Percentiles rank a stretch among this genome's conserved stretches.
phyloP scores from a whole-genome alignment of 2,113 vertebrate genomes.

The Sialia sialis region DNA sequence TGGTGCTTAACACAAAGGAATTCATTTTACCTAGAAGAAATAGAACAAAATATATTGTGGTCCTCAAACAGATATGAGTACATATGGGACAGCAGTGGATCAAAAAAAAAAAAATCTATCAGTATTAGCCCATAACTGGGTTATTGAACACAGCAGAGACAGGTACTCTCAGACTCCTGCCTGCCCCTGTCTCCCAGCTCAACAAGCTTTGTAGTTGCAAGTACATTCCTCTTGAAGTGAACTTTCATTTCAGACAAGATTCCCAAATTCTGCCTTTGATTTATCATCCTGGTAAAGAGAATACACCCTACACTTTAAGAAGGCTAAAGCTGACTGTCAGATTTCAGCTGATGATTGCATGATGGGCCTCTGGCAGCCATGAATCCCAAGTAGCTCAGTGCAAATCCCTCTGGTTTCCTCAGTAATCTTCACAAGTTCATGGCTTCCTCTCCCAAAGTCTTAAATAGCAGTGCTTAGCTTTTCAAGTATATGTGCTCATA shows the following conservation, averaged over 20 bases:
- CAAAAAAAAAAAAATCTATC: neutral
- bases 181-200: neutral
- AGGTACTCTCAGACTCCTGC: neutral
- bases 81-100: neutral
- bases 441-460: neutral
- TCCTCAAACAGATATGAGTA: neutral
- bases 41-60: neutral
- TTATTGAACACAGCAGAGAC: neutral
- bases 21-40: neutral
- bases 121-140: neutral
- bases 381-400: neutral
- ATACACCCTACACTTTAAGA: neutral
- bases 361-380: neutral
- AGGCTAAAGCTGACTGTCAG: neutral
- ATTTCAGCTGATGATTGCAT: neutral
- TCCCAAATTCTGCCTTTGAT: neutral
- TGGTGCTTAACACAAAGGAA: neutral
- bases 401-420: neutral
- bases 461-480: neutral
- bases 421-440: neutral
- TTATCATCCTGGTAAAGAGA: neutral
- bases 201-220: neutral
- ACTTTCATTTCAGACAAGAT: neutral
- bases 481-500: neutral
- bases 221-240: neutral